Evolutionary conservation across 2,113 vertebrate genomes (phyloP).

Genomic region (Lycocorax pyrrhopterus): DNA sequence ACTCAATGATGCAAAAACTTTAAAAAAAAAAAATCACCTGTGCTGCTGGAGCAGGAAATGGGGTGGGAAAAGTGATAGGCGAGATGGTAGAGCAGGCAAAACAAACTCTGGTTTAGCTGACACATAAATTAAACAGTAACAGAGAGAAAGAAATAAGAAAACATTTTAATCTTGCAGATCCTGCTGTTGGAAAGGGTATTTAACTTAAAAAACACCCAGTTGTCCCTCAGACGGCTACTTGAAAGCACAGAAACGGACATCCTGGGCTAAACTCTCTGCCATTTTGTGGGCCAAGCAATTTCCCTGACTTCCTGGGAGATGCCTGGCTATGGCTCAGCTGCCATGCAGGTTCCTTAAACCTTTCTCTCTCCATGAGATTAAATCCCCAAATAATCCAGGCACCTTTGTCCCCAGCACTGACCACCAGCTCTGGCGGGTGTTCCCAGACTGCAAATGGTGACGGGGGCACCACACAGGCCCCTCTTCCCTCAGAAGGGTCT

Average conservation of each 20-base stretch:
- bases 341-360: not conserved
- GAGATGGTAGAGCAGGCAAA: not conserved
- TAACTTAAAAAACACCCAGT: not conserved
- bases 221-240: not conserved
- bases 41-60: not conserved
- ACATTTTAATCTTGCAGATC: not conserved
- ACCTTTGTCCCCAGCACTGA: not conserved
- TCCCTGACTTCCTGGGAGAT: rapidly evolving
- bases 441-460: not conserved
- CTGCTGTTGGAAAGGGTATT: not conserved
- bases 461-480: rapidly evolving
- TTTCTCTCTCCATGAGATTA: not conserved
- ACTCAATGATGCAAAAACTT: not conserved
- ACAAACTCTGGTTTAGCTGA: not conserved
- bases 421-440: rapidly evolving
- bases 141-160: not conserved
- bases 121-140: not conserved
- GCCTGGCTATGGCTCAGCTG: rapidly evolving
- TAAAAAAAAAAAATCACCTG: not conserved
- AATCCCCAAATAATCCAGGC: not conserved
- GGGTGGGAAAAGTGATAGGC: not conserved
- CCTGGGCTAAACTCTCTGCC: not conserved
- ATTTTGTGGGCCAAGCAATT: not conserved
- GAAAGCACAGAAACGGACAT: not conserved
- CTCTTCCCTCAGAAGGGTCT: not conserved